Conservation (phyloP, 1,140 invertebrate species). For the Aphelenchoides avenae region DNA sequence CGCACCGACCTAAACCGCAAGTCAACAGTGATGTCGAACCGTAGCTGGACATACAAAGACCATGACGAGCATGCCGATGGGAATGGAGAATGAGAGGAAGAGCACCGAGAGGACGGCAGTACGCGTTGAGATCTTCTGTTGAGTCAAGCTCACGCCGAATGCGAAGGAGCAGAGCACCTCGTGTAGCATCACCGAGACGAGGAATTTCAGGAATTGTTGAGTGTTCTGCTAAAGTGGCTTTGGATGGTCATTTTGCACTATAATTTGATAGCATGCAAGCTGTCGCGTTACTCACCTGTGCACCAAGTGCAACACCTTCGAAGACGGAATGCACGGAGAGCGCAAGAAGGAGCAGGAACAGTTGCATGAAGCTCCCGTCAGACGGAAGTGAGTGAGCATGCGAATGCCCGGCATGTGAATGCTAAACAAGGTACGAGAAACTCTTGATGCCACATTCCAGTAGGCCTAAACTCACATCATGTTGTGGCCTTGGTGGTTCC, state of each 20-base stretch:
- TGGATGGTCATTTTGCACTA: neutral
- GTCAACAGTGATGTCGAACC: slow-evolving; percentile 17
- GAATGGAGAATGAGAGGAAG: slow-evolving; percentile 56
- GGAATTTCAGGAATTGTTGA: slow-evolving; percentile 57
- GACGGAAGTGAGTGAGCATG: slow-evolving; percentile 43
- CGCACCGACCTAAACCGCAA: slow-evolving; percentile 20
- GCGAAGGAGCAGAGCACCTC: slow-evolving; percentile 61
- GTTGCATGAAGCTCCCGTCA: slow-evolving; percentile 39
- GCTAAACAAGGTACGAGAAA: neutral
- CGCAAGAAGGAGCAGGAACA: slow-evolving; percentile 60
- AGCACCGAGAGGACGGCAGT: slow-evolving; percentile 53
- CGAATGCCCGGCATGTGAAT: slow-evolving; percentile 28
- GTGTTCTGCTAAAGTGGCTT: slow-evolving; percentile 22
- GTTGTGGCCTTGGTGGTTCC: neutral
- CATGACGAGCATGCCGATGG: slow-evolving; percentile 61
- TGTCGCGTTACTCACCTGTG: too few species aligned
- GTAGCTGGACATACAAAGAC: slow-evolving; percentile 46
- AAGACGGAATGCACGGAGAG: slow-evolving; percentile 62
- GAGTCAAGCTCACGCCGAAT: slow-evolving; percentile 60
- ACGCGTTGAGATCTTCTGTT: slow-evolving; percentile 43
- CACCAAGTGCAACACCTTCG: slow-evolving; percentile 62
- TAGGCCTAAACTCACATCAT: slow-evolving; percentile 2
- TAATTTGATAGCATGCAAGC: slow-evolving; percentile 14
- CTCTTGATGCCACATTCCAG: slow-evolving; percentile 1
- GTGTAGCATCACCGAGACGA: slow-evolving; percentile 61